Evolutionary conservation across 2,113 vertebrate species (phyloP).

Genomic region (Empidonax alnorum): DNA sequence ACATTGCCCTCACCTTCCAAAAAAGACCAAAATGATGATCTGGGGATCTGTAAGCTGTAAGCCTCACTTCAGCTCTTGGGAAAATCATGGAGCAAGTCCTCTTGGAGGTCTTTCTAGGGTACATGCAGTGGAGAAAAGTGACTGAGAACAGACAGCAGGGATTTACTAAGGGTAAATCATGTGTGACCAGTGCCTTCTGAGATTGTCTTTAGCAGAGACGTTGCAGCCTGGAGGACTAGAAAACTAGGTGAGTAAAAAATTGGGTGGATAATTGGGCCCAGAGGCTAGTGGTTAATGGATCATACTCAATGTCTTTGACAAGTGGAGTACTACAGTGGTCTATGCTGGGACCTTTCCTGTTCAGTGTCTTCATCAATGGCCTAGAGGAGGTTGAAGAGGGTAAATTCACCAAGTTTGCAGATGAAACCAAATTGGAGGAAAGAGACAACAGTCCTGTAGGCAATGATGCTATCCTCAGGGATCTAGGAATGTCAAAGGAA

Average conservation of each 20-base stretch:
- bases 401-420: neutral
- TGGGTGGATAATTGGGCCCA: neutral
- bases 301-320: neutral
- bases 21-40: neutral
- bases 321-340: neutral
- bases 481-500: neutral
- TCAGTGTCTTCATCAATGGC: neutral
- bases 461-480: neutral
- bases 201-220: neutral
- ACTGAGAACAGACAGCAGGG: neutral
- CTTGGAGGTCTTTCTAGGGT: neutral
- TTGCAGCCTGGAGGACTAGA: neutral
- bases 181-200: neutral
- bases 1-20: neutral
- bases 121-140: neutral
- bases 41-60: neutral
- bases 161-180: neutral
- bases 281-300: neutral
- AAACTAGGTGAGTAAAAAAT: neutral
- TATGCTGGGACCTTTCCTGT: fast-evolving
- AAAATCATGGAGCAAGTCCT: neutral
- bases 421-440: neutral
- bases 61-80: neutral
- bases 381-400: neutral
- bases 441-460: neutral